Percentiles rank a stretch among this genome's conserved stretches.
Conservation (phyloP, 2,113 vertebrate species). For the Eubucco bourcierii region DNA sequence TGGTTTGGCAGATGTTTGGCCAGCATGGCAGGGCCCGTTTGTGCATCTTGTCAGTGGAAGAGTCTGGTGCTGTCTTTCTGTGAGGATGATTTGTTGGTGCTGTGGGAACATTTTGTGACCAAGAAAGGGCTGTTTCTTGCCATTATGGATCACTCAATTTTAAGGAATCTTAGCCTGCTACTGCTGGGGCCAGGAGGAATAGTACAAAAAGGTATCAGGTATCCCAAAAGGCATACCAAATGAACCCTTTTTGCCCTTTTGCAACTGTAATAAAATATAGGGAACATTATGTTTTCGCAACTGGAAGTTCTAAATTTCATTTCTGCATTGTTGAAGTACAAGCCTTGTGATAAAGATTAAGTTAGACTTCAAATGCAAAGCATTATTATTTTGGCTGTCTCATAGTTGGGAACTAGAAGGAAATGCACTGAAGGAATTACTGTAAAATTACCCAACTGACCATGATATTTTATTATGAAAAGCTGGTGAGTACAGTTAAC, state of each 20-base stretch:
- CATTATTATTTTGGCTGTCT: neutral
- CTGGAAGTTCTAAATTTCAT: neutral
- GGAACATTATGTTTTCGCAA: neutral
- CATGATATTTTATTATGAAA: neutral
- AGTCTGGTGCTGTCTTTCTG: neutral
- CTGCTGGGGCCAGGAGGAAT: neutral
- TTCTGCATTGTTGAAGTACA: neutral
- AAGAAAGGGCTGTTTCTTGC: neutral
- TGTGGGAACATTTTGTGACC: neutral
- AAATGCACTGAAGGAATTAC: neutral
- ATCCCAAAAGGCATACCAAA: neutral
- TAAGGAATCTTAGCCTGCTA: neutral
- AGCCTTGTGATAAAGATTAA: neutral
- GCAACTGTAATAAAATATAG: neutral
- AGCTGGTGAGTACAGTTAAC: neutral
- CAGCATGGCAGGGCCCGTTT: neutral
- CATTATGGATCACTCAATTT: neutral
- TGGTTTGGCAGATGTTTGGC: neutral
- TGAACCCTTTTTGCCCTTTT: neutral
- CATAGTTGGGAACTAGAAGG: neutral
- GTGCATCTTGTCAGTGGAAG: neutral
- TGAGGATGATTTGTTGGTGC: neutral
- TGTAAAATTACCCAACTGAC: neutral
- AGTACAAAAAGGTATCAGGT: neutral
- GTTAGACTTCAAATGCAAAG: neutral